Percentiles rank a stretch among this genome's conserved stretches.
Evolutionary conservation across 2,113 vertebrate species (phyloP).

Genomic region (Sapajus apella): DNA sequence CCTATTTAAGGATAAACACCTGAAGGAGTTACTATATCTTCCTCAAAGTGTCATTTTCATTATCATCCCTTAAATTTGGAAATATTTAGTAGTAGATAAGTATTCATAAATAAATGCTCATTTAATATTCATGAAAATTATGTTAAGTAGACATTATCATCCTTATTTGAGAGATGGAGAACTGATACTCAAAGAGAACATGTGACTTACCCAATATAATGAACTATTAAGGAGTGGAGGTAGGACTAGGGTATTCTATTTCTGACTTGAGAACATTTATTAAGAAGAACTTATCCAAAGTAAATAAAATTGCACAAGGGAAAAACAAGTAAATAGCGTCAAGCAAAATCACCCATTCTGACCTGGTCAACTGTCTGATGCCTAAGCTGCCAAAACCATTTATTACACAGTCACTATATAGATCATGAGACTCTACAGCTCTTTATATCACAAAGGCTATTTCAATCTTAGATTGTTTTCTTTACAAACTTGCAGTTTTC

Average conservation of each 20-base stretch:
- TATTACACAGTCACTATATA: not conserved
- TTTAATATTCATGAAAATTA: not conserved
- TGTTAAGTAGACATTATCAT: not conserved
- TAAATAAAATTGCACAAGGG: not conserved
- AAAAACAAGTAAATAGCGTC: not conserved
- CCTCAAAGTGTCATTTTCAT: not conserved
- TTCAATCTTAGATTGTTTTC: conserved; percentile 44
- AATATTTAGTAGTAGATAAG: not conserved
- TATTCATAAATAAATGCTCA: not conserved
- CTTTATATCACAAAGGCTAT: conserved; percentile 43
- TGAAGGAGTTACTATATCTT: not conserved
- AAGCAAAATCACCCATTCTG: not conserved
- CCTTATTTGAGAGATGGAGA: not conserved
- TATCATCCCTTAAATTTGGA: not conserved
- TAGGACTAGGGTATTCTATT: not conserved
- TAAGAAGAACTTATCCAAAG: conserved; percentile 1
- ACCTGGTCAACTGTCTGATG: not conserved
- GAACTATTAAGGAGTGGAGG: not conserved
- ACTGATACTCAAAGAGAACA: not conserved
- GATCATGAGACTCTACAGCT: not conserved
- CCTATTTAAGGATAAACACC: not conserved
- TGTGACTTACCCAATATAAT: not conserved
- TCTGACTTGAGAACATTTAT: not conserved
- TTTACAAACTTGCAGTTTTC: conserved; percentile 33
- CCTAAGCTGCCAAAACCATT: not conserved